These are phyloP conservation scores for Scomber colias DNA, from an alignment of 2,113 vertebrate genomes.

Conservation along the genomic window DNA sequence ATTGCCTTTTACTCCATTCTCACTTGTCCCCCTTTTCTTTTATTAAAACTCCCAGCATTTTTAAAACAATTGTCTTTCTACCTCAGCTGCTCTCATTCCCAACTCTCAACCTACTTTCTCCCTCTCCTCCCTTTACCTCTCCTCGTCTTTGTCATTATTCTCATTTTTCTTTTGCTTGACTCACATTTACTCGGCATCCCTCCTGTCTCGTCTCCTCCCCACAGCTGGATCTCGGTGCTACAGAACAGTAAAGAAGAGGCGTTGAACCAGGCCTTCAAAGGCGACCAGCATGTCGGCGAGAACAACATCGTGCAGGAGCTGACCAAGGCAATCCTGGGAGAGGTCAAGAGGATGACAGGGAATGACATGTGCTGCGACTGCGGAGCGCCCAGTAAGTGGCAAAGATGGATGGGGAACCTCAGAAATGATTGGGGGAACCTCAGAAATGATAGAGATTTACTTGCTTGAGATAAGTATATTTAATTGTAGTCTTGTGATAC, in stretches of 20 bases:
- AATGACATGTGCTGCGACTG: slow-evolving; percentile 98
- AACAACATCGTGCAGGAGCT: slow-evolving; percentile 99
- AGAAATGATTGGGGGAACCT: not conserved
- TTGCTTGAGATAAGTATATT: too few relatives aligned
- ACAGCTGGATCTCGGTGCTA: slow-evolving; percentile 98
- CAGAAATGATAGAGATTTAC: not conserved
- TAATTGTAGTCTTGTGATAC: too few relatives aligned
- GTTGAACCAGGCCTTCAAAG: slow-evolving; percentile 97
- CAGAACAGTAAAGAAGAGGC: slow-evolving; percentile 99
- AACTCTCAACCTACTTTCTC: not conserved
- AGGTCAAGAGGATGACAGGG: slow-evolving; percentile 97
- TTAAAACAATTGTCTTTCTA: not conserved
- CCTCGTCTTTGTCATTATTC: slow-evolving; percentile 1
- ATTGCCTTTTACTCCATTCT: slow-evolving; percentile 8
- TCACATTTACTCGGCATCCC: not conserved
- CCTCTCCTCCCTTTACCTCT: not conserved
- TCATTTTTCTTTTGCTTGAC: not conserved
- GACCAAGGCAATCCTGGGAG: slow-evolving; percentile 96
- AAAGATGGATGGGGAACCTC: not conserved
- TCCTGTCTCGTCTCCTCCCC: not conserved
- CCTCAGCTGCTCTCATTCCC: not conserved
- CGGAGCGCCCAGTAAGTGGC: slow-evolving; percentile 92
- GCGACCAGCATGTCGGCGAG: slow-evolving; percentile 95
- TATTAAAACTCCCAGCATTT: not conserved
- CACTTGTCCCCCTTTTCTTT: not conserved